These are phyloP conservation scores for Eulacestoma nigropectus DNA, from an alignment of 2,113 vertebrate genomes.

Conservation along the genomic window DNA sequence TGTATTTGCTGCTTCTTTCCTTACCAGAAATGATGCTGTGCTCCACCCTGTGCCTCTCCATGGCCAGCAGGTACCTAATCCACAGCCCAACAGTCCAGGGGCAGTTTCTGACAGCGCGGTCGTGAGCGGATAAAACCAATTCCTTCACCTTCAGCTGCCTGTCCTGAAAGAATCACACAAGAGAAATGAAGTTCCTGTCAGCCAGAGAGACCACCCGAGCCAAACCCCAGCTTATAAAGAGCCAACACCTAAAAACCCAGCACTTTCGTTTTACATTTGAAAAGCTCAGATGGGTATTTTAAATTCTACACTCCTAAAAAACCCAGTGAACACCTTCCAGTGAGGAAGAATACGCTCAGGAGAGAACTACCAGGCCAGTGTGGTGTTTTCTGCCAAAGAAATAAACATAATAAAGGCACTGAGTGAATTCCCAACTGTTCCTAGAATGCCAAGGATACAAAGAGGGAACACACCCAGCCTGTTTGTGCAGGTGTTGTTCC, in stretches of 20 bases:
- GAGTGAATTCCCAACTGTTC: not conserved
- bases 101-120: slow-evolving; percentile 92
- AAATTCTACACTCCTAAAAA: not conserved
- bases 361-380: not conserved
- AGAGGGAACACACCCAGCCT: not conserved
- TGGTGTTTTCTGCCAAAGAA: not conserved
- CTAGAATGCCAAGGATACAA: not conserved
- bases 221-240: not conserved
- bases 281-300: not conserved
- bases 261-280: not conserved
- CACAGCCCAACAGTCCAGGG: slow-evolving; percentile 95
- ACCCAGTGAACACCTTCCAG: not conserved
- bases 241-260: not conserved
- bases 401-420: not conserved
- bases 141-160: slow-evolving; percentile 92
- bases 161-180: slow-evolving; percentile 70
- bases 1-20: not conserved
- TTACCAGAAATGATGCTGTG: slow-evolving; percentile 82
- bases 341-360: not conserved
- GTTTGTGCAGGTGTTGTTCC: not conserved
- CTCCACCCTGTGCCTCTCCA: slow-evolving; percentile 88
- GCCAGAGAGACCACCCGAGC: not conserved
- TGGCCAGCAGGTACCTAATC: slow-evolving; percentile 88
- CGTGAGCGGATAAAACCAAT: slow-evolving; percentile 86
- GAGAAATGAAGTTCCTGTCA: not conserved